Evolutionary conservation across 2,888 invertebrate genomes (phyloP).

Genomic region (Rutpela maculata): DNA sequence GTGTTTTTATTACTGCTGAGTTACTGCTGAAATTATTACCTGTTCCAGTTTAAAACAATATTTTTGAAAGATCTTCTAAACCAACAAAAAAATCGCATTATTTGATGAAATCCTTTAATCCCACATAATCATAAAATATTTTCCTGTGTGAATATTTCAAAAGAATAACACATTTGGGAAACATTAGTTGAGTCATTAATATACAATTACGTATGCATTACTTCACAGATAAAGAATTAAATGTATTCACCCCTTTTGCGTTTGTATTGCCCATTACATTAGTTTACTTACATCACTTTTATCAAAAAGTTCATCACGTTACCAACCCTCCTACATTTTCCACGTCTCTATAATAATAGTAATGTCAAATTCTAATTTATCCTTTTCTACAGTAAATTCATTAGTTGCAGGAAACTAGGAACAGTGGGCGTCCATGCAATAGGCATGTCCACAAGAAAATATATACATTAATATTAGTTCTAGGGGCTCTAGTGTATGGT

Average conservation of each 20-base stretch:
- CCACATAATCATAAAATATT: neutral
- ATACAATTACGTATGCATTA: conserved; percentile 25
- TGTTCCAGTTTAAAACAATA: too few relatives aligned
- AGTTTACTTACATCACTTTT: conserved; percentile 23
- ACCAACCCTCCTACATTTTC: conserved; percentile 11
- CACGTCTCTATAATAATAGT: conserved; percentile 13
- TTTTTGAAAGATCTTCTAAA: neutral
- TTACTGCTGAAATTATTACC: too few relatives aligned
- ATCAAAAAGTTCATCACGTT: conserved; percentile 23
- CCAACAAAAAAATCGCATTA: too few relatives aligned
- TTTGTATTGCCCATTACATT: conserved; percentile 31
- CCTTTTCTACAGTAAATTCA: neutral
- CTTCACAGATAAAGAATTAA: conserved; percentile 36
- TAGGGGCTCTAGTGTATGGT: too few relatives aligned
- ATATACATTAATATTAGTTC: too few relatives aligned
- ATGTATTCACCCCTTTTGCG: conserved; percentile 26
- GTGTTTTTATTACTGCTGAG: too few relatives aligned
- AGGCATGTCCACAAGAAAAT: too few relatives aligned
- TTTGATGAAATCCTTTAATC: neutral
- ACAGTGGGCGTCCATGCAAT: neutral
- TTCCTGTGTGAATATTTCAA: neutral
- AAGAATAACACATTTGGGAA: conserved; percentile 8
- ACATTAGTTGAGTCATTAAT: conserved; percentile 29
- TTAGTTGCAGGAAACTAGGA: conserved; percentile 18
- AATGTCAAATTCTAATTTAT: conserved; percentile 35